These are phyloP conservation scores for Rhegmatorhina hoffmannsi DNA, from an alignment of 2,113 vertebrate species.

Conservation along the genomic window DNA sequence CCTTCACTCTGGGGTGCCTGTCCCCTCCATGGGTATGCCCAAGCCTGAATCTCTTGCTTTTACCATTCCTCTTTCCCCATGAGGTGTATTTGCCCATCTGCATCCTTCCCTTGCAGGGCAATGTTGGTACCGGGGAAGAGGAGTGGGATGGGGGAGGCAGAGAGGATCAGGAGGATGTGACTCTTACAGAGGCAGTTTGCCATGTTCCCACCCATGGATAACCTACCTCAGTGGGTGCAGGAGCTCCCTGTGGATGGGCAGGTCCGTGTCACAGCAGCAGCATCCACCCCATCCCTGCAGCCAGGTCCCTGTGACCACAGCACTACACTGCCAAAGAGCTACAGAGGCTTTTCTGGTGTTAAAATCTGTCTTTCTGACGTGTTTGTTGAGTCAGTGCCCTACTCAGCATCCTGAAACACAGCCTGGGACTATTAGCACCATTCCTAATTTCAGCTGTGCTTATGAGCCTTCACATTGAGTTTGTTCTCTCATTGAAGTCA, in stretches of 20 bases:
- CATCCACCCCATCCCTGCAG: not conserved
- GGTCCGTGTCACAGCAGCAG: not conserved
- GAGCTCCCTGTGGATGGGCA: not conserved
- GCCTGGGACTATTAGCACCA: not conserved
- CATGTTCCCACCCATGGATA: not conserved
- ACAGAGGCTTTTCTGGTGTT: not conserved
- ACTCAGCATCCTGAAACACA: not conserved
- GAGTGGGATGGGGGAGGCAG: not conserved
- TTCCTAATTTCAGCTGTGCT: not conserved
- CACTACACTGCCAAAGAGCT: not conserved
- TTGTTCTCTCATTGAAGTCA: not conserved
- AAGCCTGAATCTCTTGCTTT: not conserved
- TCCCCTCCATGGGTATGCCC: not conserved
- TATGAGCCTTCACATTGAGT: slow-evolving; percentile 26
- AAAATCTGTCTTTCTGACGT: not conserved
- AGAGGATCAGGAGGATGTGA: not conserved
- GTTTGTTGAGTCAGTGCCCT: not conserved
- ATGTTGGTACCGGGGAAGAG: not conserved
- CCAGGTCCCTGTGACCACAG: not conserved
- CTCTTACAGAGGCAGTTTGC: not conserved
- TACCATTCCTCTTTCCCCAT: not conserved
- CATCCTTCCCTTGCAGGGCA: not conserved
- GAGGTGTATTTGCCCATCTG: not conserved
- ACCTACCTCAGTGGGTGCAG: not conserved
- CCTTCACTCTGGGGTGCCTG: not conserved